Conservation (phyloP, 1,140 invertebrate species). For the Zaprionus kolodkinae region DNA sequence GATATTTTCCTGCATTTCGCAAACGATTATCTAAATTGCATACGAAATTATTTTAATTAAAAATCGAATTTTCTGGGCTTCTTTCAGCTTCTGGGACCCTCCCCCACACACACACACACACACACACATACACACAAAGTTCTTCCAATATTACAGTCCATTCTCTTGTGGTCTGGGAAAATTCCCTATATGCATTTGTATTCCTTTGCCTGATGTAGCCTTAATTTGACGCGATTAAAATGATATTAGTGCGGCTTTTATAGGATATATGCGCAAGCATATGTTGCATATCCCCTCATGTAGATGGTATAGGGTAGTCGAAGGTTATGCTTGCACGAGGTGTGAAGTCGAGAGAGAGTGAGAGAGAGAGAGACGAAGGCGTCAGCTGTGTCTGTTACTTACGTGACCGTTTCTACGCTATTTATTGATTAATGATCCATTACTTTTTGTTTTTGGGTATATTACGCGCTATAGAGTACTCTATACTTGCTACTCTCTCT, state of each 20-base stretch:
- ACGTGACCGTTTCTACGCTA: constrained; percentile 55
- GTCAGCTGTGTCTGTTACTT: constrained; percentile 64
- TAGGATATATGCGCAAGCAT: constrained; percentile 33
- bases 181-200: constrained; percentile 6
- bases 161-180: constrained; percentile 41
- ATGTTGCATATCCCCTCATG: constrained; percentile 43
- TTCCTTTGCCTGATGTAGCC: constrained; percentile 59
- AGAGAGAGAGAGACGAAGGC: constrained; percentile 28
- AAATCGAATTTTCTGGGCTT: constrained; percentile 80
- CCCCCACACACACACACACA: constrained; percentile 4
- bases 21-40: constrained; percentile 84
- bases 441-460: constrained; percentile 48
- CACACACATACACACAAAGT: constrained; percentile 11
- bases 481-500: not conserved
- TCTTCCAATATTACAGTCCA: constrained; percentile 35
- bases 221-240: constrained; percentile 81
- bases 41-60: constrained; percentile 84
- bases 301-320: constrained; percentile 16
- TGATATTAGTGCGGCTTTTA: constrained; percentile 64
- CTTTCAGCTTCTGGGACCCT: constrained; percentile 26
- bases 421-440: constrained; percentile 79
- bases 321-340: constrained; percentile 43
- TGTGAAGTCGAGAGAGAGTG: constrained; percentile 63
- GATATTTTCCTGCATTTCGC: constrained; percentile 49
- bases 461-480: not conserved